These are phyloP conservation scores for Cheilosia vernalis DNA, from an alignment of 2,888 invertebrate species.

Conservation along the genomic window DNA sequence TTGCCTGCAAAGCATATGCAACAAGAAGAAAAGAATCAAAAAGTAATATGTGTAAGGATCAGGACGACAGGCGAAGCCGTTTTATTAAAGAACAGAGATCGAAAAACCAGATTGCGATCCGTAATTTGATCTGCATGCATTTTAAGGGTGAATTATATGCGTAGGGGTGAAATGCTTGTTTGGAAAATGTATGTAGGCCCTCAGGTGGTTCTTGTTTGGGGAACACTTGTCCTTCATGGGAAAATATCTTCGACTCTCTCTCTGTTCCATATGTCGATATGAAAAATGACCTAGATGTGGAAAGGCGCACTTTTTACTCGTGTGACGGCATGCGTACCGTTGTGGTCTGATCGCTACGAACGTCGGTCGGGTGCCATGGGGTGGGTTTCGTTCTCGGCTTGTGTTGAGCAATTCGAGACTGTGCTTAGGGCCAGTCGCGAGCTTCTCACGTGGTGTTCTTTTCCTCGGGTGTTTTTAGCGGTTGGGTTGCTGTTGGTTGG, in stretches of 20 bases:
- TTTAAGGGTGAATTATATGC: slow-evolving; percentile 46
- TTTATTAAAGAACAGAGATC: slow-evolving; percentile 51
- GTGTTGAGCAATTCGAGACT: slow-evolving; percentile 59
- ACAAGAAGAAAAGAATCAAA: slow-evolving; percentile 43
- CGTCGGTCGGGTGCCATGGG: slow-evolving; percentile 37
- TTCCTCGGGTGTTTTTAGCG: slow-evolving; percentile 14
- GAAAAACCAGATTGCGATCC: slow-evolving; percentile 55
- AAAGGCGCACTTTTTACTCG: slow-evolving; percentile 66
- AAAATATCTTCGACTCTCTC: slow-evolving; percentile 47
- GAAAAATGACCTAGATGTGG: slow-evolving; percentile 6
- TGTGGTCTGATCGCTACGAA: slow-evolving; percentile 25
- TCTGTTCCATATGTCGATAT: slow-evolving; percentile 8
- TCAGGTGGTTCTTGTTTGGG: slow-evolving; percentile 61
- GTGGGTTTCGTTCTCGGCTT: slow-evolving; percentile 51
- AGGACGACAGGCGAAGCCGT: slow-evolving; percentile 41
- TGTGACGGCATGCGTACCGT: slow-evolving; percentile 41
- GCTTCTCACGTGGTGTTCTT: slow-evolving; percentile 68
- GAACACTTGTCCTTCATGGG: slow-evolving; percentile 71
- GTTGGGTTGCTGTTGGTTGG: slow-evolving; percentile 14
- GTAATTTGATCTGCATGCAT: slow-evolving; percentile 72
- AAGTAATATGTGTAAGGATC: slow-evolving; percentile 15
- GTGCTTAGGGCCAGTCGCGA: slow-evolving; percentile 67
- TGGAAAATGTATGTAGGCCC: slow-evolving; percentile 28
- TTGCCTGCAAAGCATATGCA: slow-evolving; percentile 44
- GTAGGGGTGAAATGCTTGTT: slow-evolving; percentile 63